These are phyloP conservation scores for Macroramphosus scolopax DNA, from an alignment of 2,797 vertebrate species.

Conservation along the genomic window DNA sequence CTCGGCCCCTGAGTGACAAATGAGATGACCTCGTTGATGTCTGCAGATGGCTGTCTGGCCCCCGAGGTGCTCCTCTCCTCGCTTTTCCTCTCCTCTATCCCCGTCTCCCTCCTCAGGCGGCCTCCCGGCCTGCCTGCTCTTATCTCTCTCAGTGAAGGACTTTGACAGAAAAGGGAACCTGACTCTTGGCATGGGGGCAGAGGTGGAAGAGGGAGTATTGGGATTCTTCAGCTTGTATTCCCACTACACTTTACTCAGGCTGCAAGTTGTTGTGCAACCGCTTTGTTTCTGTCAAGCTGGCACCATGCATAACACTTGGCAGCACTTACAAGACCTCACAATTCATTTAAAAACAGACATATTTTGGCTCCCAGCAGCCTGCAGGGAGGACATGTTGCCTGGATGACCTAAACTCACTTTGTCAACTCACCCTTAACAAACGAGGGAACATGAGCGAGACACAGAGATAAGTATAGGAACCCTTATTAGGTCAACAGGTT, in stretches of 20 bases:
- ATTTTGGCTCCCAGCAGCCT: conserved; percentile 12
- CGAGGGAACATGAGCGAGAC: conserved; percentile 11
- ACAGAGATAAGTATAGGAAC: conserved; percentile 19
- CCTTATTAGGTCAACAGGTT: conserved; percentile 35
- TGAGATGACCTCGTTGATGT: conserved; percentile 61
- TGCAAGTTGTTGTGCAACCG: conserved; percentile 48
- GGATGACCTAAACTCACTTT: conserved; percentile 15
- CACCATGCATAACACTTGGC: conserved; percentile 24
- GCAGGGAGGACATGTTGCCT: conserved; percentile 4
- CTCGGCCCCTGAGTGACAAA: conserved; percentile 61
- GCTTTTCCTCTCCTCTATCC: conserved; percentile 39
- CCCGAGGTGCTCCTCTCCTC: conserved; percentile 56
- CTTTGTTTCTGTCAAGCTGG: conserved; percentile 41
- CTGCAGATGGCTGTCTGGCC: conserved; percentile 65
- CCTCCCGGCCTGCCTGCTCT: conserved; percentile 55
- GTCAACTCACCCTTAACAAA: conserved; percentile 31
- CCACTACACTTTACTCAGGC: conserved; percentile 7
- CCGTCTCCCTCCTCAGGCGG: conserved; percentile 30
- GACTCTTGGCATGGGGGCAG: conserved; percentile 64
- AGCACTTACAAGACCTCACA: conserved; percentile 9
- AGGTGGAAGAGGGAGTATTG: conserved; percentile 51
- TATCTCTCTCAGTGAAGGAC: conserved; percentile 69
- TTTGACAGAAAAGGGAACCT: conserved; percentile 75
- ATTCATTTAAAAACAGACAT: conserved; percentile 9
- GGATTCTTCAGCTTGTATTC: conserved; percentile 44